A percentile compares a stretch with the other conserved stretches of the same genome.
Conservation (phyloP, 2,797 vertebrate species). For the Remorina albescens region DNA sequence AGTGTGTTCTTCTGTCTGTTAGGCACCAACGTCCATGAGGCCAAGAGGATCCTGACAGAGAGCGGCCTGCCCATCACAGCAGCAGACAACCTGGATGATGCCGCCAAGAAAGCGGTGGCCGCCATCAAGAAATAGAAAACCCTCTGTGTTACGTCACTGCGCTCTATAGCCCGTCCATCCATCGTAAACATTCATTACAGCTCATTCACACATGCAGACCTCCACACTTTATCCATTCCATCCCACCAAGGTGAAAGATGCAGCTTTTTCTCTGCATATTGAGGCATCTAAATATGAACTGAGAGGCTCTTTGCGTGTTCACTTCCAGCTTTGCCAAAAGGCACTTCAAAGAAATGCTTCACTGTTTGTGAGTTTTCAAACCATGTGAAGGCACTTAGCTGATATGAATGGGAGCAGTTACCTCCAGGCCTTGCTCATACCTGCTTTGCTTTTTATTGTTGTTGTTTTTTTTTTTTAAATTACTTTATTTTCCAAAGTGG, state of each 20-base stretch:
- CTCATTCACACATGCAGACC: too few relatives aligned
- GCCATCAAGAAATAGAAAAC: constrained; percentile 88
- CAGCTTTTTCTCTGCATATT: not conserved
- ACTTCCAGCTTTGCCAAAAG: not conserved
- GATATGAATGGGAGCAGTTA: constrained; percentile 1
- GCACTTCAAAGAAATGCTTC: not conserved
- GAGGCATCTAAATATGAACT: constrained; percentile 19
- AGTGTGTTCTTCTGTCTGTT: not conserved
- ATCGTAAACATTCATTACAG: not conserved
- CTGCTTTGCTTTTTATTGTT: too few relatives aligned
- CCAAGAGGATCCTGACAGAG: constrained; percentile 91
- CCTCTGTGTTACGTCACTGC: not conserved
- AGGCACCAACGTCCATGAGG: constrained; percentile 97
- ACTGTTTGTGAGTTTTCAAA: constrained; percentile 22
- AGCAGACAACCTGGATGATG: constrained; percentile 94
- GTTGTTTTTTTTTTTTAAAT: not conserved
- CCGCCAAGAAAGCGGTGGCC: constrained; percentile 94
- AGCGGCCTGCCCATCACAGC: constrained; percentile 94
- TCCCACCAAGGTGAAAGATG: not conserved
- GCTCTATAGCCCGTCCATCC: not conserved
- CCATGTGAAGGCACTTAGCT: not conserved
- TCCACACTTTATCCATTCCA: constrained; percentile 62
- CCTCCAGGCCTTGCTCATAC: not conserved
- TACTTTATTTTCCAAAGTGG: constrained; percentile 5
- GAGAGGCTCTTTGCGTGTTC: constrained; percentile 14